A percentile compares a stretch with the other conserved stretches of the same genome.
These are phyloP conservation scores for Schlechtendalia chinensis DNA, from an alignment of 1,140 invertebrate genomes.

Conservation along the genomic window DNA sequence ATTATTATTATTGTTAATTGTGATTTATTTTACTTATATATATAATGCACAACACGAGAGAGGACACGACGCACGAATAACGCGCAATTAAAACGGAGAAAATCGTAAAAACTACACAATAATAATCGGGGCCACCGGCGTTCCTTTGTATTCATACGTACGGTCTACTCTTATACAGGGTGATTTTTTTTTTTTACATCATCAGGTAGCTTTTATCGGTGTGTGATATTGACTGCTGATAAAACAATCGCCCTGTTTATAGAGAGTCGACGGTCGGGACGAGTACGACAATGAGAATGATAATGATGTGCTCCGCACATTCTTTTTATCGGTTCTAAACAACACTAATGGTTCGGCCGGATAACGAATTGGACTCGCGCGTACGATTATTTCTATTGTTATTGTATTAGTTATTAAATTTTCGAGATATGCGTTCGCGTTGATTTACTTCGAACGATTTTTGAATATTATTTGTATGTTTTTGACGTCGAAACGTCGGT, in stretches of 20 bases:
- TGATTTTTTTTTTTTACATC: too few relatives aligned
- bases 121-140: background rate
- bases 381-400: too few relatives aligned
- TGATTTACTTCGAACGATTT: too few relatives aligned
- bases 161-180: too few relatives aligned
- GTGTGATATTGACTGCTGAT: too few relatives aligned
- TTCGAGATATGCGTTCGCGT: background rate
- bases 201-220: too few relatives aligned
- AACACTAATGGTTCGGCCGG: constrained; percentile 15
- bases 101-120: background rate
- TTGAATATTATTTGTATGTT: too few relatives aligned
- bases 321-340: background rate
- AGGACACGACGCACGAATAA: background rate
- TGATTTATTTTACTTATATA: too few relatives aligned
- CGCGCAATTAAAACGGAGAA: background rate
- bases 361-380: constrained; percentile 12
- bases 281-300: background rate
- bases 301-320: background rate
- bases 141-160: too few relatives aligned
- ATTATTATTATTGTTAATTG: too few relatives aligned
- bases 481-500: too few relatives aligned
- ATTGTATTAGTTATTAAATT: constrained; percentile 15
- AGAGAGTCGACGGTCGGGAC: background rate
- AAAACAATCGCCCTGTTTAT: background rate
- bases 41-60: too few relatives aligned